Base-by-base conservation (phyloP, 2,888 invertebrate genomes). In the Drosophila barbarae region DNA sequence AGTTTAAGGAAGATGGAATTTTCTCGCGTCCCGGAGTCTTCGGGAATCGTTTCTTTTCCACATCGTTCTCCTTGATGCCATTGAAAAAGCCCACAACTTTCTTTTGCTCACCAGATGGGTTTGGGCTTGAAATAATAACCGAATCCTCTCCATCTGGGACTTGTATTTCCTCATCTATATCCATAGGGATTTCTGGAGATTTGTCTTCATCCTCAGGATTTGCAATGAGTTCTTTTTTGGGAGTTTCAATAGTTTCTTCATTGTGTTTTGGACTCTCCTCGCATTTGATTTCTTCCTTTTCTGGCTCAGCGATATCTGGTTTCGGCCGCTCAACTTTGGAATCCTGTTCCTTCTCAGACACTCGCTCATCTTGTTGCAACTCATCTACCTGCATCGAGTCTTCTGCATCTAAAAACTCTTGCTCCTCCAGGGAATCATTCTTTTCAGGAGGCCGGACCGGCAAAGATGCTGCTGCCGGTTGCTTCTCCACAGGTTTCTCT, bases 51-150 rank as follows among this genome's bases (percentile, higher is more conserved):
- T 21, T 57, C 5, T 51, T 66, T 6, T 46, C 39, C 1, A 26
- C 36, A 5, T 66, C 32, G 1, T 21, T 30, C 7, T 46, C 50
- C n/a, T 28, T 36, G 1, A 26, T 3, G 12, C n/a, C 41, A 18
- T 21, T 38, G 21, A 23, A 46, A n/a, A 88, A 88, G 3, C 36
- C 63, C 0, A 88, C 87, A 5, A 49, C 18, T 36, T 58, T 69
- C 1, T 26, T 56, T n/a, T 34, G 51, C 4, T 3, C 1, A 9
- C 46, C 2, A 15, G 23, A 15, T 2, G 35, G 15, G 15, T 35
- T 21, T 1, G 57, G 35, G 30, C 71, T 51, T 9, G 23, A n/a
- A 12, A 32, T 2, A 10, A 54, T 38, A 0, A 71, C 35, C 34
- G 47, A 51, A 18, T 51, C 15, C 5, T 38, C n/a, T 5, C 9